These are phyloP conservation scores for Yponomeuta plumbellus DNA, from an alignment of 2,888 invertebrate genomes.

Conservation along the genomic window DNA sequence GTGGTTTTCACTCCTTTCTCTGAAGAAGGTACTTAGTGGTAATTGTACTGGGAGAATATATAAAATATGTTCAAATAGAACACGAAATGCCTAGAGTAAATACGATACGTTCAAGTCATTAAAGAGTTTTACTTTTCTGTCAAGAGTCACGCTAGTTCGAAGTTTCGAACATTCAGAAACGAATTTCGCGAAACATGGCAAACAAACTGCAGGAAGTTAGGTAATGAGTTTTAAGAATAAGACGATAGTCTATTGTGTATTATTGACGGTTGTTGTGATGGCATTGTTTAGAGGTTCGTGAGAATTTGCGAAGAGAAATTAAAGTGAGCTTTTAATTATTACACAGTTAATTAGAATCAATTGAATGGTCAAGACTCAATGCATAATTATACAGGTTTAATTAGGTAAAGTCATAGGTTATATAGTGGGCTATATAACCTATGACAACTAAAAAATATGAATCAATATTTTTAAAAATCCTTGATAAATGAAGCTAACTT, in stretches of 20 bases:
- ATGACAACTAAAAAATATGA: too few species aligned
- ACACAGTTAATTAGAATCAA: neutral
- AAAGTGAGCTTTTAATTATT: neutral
- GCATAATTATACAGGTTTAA: neutral
- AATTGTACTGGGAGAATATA: constrained; percentile 16
- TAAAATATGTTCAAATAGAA: neutral
- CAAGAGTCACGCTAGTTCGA: neutral
- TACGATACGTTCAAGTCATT: neutral
- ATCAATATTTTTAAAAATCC: too few species aligned
- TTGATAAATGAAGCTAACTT: too few species aligned
- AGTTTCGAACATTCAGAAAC: neutral
- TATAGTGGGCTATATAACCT: too few species aligned
- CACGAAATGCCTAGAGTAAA: constrained; percentile 8
- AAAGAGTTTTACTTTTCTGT: too few species aligned
- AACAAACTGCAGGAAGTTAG: neutral
- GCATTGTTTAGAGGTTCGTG: neutral
- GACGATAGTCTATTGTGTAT: neutral
- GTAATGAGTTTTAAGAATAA: neutral
- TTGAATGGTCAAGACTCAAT: neutral
- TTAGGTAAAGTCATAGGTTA: neutral
- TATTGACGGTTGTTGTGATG: neutral
- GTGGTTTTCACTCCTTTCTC: constrained; percentile 30
- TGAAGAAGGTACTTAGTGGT: constrained; percentile 16
- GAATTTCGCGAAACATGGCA: neutral
- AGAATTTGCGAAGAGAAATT: neutral